Evolutionary conservation across 2,888 invertebrate species (phyloP).

Genomic region (Drosophila tripunctata): DNA sequence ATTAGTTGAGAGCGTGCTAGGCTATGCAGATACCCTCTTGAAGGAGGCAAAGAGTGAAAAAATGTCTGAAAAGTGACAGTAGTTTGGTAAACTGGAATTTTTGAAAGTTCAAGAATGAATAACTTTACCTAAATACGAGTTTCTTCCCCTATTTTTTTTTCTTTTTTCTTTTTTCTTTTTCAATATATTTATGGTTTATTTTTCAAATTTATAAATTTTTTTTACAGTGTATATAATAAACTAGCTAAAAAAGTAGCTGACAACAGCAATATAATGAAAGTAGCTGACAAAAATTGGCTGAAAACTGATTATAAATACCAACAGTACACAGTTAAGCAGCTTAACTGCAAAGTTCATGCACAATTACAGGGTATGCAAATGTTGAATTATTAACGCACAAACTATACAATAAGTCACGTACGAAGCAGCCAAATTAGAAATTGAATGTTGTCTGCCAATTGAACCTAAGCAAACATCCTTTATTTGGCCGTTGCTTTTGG

Average conservation of each 20-base stretch:
- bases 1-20: not conserved
- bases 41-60: too few species aligned
- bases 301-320: not conserved
- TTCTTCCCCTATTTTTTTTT: too few species aligned
- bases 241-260: too few species aligned
- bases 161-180: too few species aligned
- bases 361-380: slow-evolving; percentile 21
- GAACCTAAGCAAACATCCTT: slow-evolving; percentile 77
- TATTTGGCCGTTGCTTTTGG: slow-evolving; percentile 10
- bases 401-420: slow-evolving; percentile 69
- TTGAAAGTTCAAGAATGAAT: too few species aligned
- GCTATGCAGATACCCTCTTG: not conserved
- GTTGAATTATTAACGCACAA: slow-evolving; percentile 57
- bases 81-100: too few species aligned
- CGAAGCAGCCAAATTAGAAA: slow-evolving; percentile 26
- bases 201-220: too few species aligned
- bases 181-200: too few species aligned
- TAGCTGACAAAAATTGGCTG: too few species aligned
- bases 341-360: not conserved
- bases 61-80: not conserved
- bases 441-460: slow-evolving; percentile 21
- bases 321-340: not conserved
- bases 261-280: not conserved
- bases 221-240: too few species aligned
- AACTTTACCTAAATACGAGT: too few species aligned